A percentile compares a stretch with the other conserved stretches of the same genome.
These are phyloP conservation scores for Lates japonicus DNA, from an alignment of 2,797 vertebrate genomes.

Conservation along the genomic window DNA sequence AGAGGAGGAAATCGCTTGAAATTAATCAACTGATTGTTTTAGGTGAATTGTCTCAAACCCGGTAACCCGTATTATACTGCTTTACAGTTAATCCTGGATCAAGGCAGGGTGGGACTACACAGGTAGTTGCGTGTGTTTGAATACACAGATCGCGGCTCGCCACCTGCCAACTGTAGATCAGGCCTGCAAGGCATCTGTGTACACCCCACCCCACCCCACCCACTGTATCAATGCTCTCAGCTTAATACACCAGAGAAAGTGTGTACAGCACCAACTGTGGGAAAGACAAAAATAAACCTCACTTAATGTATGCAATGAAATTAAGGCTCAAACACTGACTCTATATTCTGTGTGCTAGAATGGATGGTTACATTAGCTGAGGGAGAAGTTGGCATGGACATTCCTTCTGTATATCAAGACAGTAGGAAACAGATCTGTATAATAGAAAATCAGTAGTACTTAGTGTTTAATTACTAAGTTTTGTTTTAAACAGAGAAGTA, in stretches of 20 bases:
- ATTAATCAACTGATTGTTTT: conserved; percentile 90
- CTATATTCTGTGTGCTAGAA: conserved; percentile 53
- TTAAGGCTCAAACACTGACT: conserved; percentile 56
- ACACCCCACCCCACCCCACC: conserved; percentile 6
- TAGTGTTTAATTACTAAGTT: not conserved
- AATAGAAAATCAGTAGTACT: not conserved
- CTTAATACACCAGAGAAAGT: conserved; percentile 65
- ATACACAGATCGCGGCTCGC: conserved; percentile 76
- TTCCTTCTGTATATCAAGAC: conserved; percentile 63
- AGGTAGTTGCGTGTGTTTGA: conserved; percentile 77
- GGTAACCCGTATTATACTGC: conserved; percentile 83
- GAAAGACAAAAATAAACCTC: conserved; percentile 46
- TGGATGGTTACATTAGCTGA: conserved; percentile 66
- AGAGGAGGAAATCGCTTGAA: conserved; percentile 85
- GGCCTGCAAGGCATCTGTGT: conserved; percentile 39
- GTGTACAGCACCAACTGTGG: conserved; percentile 56
- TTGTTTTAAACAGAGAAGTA: not conserved
- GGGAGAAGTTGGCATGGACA: conserved; percentile 34
- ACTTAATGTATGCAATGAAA: conserved; percentile 68
- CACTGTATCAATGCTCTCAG: conserved; percentile 40
- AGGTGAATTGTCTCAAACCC: conserved; percentile 83
- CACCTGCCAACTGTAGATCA: conserved; percentile 78
- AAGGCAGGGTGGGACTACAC: conserved; percentile 73
- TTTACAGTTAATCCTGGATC: conserved; percentile 89
- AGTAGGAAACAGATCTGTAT: conserved; percentile 1